A percentile compares a stretch with the other conserved stretches of the same genome.
Evolutionary conservation across 1,140 invertebrate genomes (phyloP).

Genomic region (Neodiprion pinetum): DNA sequence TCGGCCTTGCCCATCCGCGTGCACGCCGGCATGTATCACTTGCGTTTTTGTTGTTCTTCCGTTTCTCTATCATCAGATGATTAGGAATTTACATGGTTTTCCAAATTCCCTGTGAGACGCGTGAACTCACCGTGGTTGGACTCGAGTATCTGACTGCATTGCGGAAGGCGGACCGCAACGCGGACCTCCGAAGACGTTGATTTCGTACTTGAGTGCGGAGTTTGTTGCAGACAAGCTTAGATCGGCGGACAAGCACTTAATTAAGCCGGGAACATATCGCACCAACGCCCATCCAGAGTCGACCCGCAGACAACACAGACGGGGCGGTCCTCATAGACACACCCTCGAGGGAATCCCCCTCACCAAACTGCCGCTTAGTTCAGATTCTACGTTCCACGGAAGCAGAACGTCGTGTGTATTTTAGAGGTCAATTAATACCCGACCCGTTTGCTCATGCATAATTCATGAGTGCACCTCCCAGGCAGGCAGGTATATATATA

Average conservation of each 20-base stretch:
- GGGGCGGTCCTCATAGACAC: slow-evolving; percentile 4
- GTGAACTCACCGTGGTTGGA: too few species aligned
- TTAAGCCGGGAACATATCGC: slow-evolving; percentile 58
- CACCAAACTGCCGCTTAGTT: slow-evolving; percentile 1
- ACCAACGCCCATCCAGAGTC: slow-evolving; percentile 42
- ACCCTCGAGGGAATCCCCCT: neutral
- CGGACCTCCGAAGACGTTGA: neutral
- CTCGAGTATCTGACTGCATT: too few species aligned
- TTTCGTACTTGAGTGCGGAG: neutral
- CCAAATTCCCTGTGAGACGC: too few species aligned
- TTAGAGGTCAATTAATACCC: slow-evolving; percentile 7
- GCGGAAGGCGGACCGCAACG: too few species aligned
- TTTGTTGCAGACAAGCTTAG: slow-evolving; percentile 9
- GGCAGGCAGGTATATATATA: neutral
- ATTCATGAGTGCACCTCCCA: slow-evolving; percentile 4
- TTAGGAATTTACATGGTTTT: too few species aligned
- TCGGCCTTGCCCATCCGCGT: too few species aligned
- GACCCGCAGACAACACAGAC: slow-evolving; percentile 2
- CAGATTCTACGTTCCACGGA: neutral
- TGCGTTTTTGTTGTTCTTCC: too few species aligned
- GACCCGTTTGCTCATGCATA: neutral
- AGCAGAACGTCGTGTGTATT: slow-evolving; percentile 5
- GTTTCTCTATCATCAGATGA: too few species aligned
- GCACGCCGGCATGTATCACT: too few species aligned
- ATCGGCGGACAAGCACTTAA: slow-evolving; percentile 49